phyloP scores from a whole-genome alignment of 1,140 invertebrate genomes.

The Manduca sexta region DNA sequence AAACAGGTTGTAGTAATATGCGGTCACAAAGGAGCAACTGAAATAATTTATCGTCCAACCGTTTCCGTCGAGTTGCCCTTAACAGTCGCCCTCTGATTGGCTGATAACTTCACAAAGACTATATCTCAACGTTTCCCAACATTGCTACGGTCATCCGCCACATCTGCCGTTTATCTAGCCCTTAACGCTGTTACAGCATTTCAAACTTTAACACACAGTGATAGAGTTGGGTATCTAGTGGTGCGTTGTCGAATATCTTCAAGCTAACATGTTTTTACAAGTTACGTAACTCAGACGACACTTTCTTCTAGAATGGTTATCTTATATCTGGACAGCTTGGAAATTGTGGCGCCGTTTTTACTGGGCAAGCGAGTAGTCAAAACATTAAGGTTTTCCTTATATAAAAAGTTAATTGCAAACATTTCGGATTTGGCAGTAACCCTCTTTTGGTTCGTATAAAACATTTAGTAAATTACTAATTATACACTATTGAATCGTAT shows the following conservation, averaged over 20 bases:
- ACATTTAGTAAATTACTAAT: too few relatives aligned
- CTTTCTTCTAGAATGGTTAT: constrained; percentile 4
- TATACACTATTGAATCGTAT: too few relatives aligned
- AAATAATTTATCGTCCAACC: too few relatives aligned
- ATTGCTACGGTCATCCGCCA: constrained; percentile 5
- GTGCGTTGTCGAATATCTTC: not conserved
- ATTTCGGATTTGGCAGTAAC: too few relatives aligned
- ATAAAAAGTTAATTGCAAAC: too few relatives aligned
- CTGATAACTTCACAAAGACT: constrained; percentile 18
- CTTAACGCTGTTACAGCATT: not conserved
- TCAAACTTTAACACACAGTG: not conserved
- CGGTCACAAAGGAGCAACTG: too few relatives aligned
- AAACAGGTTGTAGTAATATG: too few relatives aligned
- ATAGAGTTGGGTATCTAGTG: not conserved
- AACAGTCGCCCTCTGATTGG: constrained; percentile 20
- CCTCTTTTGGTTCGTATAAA: too few relatives aligned
- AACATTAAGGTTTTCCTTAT: too few relatives aligned
- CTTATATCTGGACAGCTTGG: constrained; percentile 6
- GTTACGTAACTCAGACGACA: constrained; percentile 10
- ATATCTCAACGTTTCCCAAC: constrained; percentile 17
- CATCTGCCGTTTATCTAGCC: not conserved
- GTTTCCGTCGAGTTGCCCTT: constrained; percentile 4
- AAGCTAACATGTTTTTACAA: constrained; percentile 17
- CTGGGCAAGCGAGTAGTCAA: not conserved
- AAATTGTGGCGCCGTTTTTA: constrained; percentile 4